Conservation (phyloP, 1,140 invertebrate species). For the Bombus fervidus region DNA sequence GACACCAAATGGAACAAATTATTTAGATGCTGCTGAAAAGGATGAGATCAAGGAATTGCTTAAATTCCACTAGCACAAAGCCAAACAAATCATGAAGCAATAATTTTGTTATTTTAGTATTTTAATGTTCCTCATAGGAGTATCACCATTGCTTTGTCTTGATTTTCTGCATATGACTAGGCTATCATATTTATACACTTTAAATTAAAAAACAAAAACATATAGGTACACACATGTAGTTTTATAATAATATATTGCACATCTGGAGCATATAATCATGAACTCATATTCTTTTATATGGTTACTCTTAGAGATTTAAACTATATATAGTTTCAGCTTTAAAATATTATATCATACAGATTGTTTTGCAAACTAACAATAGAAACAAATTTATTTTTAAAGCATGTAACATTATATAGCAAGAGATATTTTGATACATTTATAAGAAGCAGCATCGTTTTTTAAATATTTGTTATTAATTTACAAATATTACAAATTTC, state of each 20-base stretch:
- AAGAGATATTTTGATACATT: conserved; percentile 65
- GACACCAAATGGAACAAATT: conserved; percentile 93
- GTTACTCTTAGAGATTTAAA: conserved; percentile 53
- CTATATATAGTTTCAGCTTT: conserved; percentile 58
- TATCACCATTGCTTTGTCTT: conserved; percentile 78
- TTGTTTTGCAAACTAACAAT: conserved; percentile 43
- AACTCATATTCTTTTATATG: conserved; percentile 55
- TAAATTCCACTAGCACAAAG: conserved; percentile 77
- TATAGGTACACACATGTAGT: conserved; percentile 53
- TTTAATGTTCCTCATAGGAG: conserved; percentile 79
- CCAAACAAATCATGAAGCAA: conserved; percentile 70
- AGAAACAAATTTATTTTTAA: conserved; percentile 53
- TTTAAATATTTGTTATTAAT: conserved; percentile 64
- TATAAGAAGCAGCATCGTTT: conserved; percentile 44
- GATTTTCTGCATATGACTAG: conserved; percentile 71
- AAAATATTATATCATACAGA: conserved; percentile 43
- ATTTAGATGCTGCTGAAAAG: conserved; percentile 95
- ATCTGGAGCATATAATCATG: conserved; percentile 56
- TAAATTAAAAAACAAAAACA: conserved; percentile 57
- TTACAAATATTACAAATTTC: conserved; percentile 54
- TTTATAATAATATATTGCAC: conserved; percentile 67
- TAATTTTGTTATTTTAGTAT: conserved; percentile 80
- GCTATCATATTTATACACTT: conserved; percentile 67
- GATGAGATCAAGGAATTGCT: conserved; percentile 93
- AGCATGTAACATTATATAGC: conserved; percentile 38